Conservation (phyloP, 2,797 vertebrate species). For the Hoplostethus mediterraneus region DNA sequence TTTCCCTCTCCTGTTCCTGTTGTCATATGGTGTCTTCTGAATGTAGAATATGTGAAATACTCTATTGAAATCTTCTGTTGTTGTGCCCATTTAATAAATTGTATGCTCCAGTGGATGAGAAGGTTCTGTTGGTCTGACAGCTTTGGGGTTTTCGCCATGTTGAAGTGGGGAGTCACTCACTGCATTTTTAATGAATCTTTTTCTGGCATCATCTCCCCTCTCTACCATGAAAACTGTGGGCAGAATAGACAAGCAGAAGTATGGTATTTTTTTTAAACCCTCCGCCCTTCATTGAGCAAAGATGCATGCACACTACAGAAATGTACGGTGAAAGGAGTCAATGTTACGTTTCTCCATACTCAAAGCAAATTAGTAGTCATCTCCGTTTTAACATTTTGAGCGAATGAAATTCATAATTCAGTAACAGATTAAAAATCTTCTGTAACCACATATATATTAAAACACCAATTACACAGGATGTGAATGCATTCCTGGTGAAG, state of each 20-base stretch:
- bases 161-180: slow-evolving; percentile 75
- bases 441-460: slow-evolving; percentile 7
- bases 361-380: slow-evolving; percentile 25
- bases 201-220: slow-evolving; percentile 74
- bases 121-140: slow-evolving; percentile 53
- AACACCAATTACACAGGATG: slow-evolving; percentile 15
- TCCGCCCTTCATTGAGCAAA: slow-evolving; percentile 37
- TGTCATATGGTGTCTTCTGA: slow-evolving; percentile 22
- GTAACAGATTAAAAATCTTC: background rate
- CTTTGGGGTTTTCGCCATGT: slow-evolving; percentile 53
- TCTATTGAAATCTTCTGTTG: slow-evolving; percentile 7
- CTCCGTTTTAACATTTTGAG: slow-evolving; percentile 6
- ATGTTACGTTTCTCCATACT: slow-evolving; percentile 18
- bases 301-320: slow-evolving; percentile 15
- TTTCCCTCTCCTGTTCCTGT: slow-evolving; percentile 20
- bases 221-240: slow-evolving; percentile 64
- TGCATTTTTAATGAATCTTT: slow-evolving; percentile 85
- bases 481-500: slow-evolving; percentile 45
- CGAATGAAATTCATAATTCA: slow-evolving; percentile 18
- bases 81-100: slow-evolving; percentile 26
- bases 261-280: slow-evolving; percentile 41
- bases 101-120: slow-evolving; percentile 46
- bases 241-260: slow-evolving; percentile 60
- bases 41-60: slow-evolving; percentile 33
- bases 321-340: background rate